These are phyloP conservation scores for Australoheros scitulus DNA, from an alignment of 2,113 vertebrate species.

Conservation along the genomic window DNA sequence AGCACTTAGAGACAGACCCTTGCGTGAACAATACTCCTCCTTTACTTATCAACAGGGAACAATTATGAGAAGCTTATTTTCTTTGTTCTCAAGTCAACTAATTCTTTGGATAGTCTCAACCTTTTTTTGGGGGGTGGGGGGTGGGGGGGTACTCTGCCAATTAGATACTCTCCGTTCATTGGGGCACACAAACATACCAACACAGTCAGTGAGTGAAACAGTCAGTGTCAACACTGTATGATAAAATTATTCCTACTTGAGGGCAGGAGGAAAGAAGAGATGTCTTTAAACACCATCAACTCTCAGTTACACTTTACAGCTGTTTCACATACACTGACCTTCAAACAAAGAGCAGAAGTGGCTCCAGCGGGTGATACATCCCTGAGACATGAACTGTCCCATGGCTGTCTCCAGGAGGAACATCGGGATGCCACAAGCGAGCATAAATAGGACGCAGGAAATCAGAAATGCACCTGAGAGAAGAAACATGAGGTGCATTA, in stretches of 20 bases:
- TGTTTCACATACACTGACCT: constrained; percentile 58
- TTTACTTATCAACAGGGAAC: neutral
- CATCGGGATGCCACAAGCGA: constrained; percentile 76
- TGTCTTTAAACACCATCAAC: neutral
- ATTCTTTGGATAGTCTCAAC: neutral
- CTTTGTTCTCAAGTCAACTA: neutral
- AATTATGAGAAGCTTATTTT: neutral
- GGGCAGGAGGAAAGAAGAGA: neutral
- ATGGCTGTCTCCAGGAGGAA: constrained; percentile 79
- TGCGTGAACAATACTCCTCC: too few species aligned
- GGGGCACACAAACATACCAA: neutral
- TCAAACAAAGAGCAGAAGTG: constrained; percentile 79
- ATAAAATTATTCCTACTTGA: neutral
- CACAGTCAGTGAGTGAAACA: neutral
- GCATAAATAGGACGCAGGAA: constrained; percentile 74
- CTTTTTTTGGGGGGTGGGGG: too few species aligned
- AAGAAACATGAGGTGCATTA: neutral
- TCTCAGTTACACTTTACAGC: neutral
- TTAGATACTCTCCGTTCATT: neutral
- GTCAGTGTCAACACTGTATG: neutral
- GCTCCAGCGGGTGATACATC: constrained; percentile 77
- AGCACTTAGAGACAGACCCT: too few species aligned
- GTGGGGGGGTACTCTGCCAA: neutral
- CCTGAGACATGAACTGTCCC: constrained; percentile 79
- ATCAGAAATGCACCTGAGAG: constrained; percentile 75